A percentile compares a stretch with the other conserved stretches of the same genome.
phyloP scores from a whole-genome alignment of 2,888 invertebrate genomes.

The Saturnia pavonia region DNA sequence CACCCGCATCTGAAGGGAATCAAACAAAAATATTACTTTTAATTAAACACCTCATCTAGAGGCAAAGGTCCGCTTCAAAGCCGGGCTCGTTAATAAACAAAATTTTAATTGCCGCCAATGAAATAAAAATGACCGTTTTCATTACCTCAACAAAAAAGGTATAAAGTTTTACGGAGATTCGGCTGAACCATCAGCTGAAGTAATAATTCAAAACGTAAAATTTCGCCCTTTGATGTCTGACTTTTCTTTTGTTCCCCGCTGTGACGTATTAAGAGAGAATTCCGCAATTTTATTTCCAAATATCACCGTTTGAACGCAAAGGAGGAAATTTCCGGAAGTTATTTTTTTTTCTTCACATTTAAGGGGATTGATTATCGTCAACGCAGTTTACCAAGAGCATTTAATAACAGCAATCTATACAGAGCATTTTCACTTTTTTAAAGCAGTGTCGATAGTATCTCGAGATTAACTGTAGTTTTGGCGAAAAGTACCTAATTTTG shows the following conservation, averaged over 20 bases:
- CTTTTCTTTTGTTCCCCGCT: slow-evolving; percentile 31
- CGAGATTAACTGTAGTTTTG: too few species aligned
- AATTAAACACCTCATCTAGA: slow-evolving; percentile 10
- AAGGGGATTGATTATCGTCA: neutral
- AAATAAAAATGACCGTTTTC: slow-evolving; percentile 40
- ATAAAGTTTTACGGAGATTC: slow-evolving; percentile 21
- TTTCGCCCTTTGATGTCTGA: slow-evolving; percentile 33
- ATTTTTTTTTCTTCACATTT: neutral
- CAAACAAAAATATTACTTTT: slow-evolving; percentile 12
- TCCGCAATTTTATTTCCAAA: slow-evolving; percentile 26
- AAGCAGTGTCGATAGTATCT: neutral
- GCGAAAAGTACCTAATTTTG: too few species aligned
- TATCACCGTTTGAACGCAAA: neutral
- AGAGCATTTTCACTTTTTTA: neutral
- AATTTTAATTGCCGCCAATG: slow-evolving; percentile 35
- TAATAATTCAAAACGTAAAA: slow-evolving; percentile 36
- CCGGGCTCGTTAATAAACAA: slow-evolving; percentile 23
- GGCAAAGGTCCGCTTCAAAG: slow-evolving; percentile 14
- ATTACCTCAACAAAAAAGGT: slow-evolving; percentile 36
- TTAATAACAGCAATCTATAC: neutral
- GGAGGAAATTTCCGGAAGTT: neutral
- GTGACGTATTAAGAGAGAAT: slow-evolving; percentile 36
- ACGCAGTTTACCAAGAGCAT: neutral
- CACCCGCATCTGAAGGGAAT: neutral
- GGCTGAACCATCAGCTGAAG: slow-evolving; percentile 25